Conservation (phyloP, 53 echinoderm and acorn worm genomes). For the Temnopleurus reevesii region DNA sequence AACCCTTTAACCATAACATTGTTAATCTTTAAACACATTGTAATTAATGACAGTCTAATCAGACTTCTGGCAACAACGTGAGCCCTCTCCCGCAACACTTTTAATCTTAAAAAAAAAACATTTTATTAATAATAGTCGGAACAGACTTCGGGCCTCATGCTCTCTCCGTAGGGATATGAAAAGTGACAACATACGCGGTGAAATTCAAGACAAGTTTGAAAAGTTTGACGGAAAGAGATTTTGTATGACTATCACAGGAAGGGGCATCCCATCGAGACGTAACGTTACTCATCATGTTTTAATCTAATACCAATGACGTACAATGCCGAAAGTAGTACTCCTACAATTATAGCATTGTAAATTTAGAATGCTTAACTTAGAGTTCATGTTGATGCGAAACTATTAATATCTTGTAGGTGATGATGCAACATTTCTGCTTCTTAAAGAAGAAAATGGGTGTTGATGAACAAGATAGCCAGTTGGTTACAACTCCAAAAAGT, state of each 20-base stretch:
- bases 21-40: too few relatives aligned
- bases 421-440: not conserved
- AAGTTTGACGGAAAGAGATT: not conserved
- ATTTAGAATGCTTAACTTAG: not conserved
- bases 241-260: not conserved
- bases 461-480: not conserved
- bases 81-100: too few relatives aligned
- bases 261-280: not conserved
- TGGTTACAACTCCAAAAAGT: not conserved
- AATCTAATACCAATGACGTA: not conserved
- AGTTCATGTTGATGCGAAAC: too few relatives aligned
- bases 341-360: not conserved
- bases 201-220: not conserved
- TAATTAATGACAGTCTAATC: too few relatives aligned
- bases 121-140: too few relatives aligned
- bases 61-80: too few relatives aligned
- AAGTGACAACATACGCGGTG: constrained; percentile 20
- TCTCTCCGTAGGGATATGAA: constrained; percentile 13
- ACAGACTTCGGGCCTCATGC: not conserved
- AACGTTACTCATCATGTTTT: not conserved
- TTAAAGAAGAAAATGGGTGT: not conserved
- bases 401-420: too few relatives aligned
- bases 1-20: too few relatives aligned
- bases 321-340: not conserved
- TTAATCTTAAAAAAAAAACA: too few relatives aligned